Evolutionary conservation across 2,888 invertebrate genomes (phyloP).

Genomic region (Artemia sp.): DNA sequence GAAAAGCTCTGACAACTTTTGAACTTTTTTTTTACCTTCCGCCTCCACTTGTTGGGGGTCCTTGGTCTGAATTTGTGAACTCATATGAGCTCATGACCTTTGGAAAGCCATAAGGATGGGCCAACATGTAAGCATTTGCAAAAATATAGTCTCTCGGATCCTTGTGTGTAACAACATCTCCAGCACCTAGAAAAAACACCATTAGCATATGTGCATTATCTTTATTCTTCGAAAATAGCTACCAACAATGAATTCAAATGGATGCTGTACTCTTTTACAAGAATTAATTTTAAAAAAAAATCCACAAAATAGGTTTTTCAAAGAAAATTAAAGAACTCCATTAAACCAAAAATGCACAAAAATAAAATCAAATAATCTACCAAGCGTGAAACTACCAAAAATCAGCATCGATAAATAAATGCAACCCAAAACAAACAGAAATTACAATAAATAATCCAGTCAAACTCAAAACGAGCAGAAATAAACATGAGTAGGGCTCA

Average conservation of each 20-base stretch:
- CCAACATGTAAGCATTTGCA: constrained; percentile 32
- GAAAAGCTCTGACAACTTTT: too few species aligned
- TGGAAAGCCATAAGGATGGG: constrained; percentile 33
- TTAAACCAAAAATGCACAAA: too few species aligned
- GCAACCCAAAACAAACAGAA: too few species aligned
- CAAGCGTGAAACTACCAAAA: too few species aligned
- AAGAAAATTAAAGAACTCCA: too few species aligned
- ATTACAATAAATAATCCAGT: too few species aligned
- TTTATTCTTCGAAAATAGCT: background rate
- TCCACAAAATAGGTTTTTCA: too few species aligned
- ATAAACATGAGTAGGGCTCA: too few species aligned
- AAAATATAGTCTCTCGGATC: constrained; percentile 25
- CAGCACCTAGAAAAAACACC: constrained; percentile 2
- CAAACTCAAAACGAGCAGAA: too few species aligned
- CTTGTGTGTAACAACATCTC: constrained; percentile 20
- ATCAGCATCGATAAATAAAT: too few species aligned
- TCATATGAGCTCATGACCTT: constrained; percentile 37
- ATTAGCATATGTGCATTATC: background rate
- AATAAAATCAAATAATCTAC: too few species aligned
- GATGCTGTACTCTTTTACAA: background rate
- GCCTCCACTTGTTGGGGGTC: constrained; percentile 18
- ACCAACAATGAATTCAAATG: background rate
- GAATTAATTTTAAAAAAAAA: background rate
- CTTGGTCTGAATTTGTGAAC: constrained; percentile 27
- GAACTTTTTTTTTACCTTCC: constrained; percentile 17